These are phyloP conservation scores for Aix galericulata DNA, from an alignment of 2,113 vertebrate species.

Conservation along the genomic window DNA sequence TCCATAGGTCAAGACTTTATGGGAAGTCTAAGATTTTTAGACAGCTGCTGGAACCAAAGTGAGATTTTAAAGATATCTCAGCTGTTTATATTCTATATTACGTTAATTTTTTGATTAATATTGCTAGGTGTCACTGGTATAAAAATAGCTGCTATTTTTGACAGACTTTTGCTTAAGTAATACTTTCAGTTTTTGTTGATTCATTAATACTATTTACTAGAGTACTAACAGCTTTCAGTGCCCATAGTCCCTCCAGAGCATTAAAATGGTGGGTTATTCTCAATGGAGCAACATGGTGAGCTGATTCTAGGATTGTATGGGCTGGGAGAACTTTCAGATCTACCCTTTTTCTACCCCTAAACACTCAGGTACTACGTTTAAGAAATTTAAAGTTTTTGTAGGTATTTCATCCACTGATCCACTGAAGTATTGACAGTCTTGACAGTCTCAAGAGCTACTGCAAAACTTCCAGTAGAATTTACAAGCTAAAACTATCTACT, in stretches of 20 bases:
- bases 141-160: neutral
- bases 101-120: neutral
- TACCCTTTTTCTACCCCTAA: neutral
- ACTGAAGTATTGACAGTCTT: neutral
- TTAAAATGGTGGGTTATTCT: neutral
- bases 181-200: neutral
- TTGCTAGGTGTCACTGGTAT: neutral
- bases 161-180: neutral
- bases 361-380: neutral
- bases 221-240: neutral
- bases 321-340: neutral
- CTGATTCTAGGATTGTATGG: neutral
- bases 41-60: neutral
- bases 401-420: neutral
- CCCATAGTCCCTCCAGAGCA: neutral
- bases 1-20: neutral
- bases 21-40: neutral
- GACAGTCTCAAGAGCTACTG: neutral
- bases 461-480: neutral
- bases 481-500: neutral
- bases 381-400: neutral
- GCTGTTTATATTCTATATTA: neutral
- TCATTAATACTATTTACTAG: neutral
- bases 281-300: neutral
- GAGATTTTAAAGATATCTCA: neutral